phyloP scores from a whole-genome alignment of 2,888 invertebrate genomes.

The Ceramica pisi region DNA sequence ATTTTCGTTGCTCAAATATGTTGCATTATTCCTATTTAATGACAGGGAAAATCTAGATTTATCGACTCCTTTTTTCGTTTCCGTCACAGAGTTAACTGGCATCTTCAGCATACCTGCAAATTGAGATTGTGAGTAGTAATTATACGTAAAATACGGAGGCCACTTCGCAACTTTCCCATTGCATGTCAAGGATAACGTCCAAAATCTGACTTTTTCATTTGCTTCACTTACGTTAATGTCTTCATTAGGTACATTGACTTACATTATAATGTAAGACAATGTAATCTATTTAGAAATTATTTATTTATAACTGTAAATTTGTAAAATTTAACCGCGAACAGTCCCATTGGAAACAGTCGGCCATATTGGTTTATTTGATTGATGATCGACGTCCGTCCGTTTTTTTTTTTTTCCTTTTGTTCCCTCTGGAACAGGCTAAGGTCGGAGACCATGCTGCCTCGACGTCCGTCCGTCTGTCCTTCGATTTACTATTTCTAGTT shows the following conservation, averaged over 20 bases:
- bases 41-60: conserved; percentile 86
- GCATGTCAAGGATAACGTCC: conserved; percentile 83
- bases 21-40: conserved; percentile 86
- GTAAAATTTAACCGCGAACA: conserved; percentile 81
- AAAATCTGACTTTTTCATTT: conserved; percentile 61
- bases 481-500: conserved; percentile 50
- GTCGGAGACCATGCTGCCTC: too few species aligned
- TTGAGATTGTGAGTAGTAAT: conserved; percentile 52
- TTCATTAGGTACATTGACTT: conserved; percentile 85
- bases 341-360: conserved; percentile 80
- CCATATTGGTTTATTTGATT: conserved; percentile 85
- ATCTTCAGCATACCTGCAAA: conserved; percentile 90
- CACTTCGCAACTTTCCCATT: conserved; percentile 79
- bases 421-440: too few species aligned
- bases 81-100: conserved; percentile 88
- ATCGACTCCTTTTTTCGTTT: conserved; percentile 86
- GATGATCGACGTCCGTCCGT: conserved; percentile 68
- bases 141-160: conserved; percentile 69
- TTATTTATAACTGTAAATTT: conserved; percentile 77
- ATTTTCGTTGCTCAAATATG: conserved; percentile 81
- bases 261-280: conserved; percentile 87
- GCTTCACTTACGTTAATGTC: conserved; percentile 82
- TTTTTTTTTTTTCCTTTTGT: too few species aligned
- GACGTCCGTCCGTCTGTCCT: conserved; percentile 61
- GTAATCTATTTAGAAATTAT: conserved; percentile 71